Evolutionary conservation across 92 coral and sea anemone species (phyloP).

Genomic region (Porites rus): DNA sequence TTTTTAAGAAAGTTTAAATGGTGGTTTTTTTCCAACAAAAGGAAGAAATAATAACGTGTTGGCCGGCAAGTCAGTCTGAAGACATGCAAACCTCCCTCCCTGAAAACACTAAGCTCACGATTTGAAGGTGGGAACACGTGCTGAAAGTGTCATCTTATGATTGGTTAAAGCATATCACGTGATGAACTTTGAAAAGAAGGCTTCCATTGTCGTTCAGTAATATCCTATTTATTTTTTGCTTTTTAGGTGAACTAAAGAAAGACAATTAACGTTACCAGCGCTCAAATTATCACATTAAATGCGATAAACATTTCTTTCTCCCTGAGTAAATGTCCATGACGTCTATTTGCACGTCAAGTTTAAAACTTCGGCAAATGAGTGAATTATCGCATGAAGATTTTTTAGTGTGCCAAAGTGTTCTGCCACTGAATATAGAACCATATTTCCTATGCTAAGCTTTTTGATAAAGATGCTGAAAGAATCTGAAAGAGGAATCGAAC

Average conservation of each 20-base stretch:
- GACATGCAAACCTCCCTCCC: no score
- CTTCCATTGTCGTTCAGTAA: neutral
- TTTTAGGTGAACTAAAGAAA: neutral
- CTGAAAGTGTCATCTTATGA: no score
- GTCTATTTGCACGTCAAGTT: no score
- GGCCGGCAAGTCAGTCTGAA: no score
- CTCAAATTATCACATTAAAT: neutral
- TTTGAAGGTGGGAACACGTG: no score
- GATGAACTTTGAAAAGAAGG: no score
- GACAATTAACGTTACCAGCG: neutral
- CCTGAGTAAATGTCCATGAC: neutral
- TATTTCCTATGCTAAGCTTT: neutral
- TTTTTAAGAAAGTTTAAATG: no score
- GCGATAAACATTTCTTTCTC: slow-evolving; percentile 2
- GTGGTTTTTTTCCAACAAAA: no score
- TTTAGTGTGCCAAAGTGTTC: neutral
- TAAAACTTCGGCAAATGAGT: neutral
- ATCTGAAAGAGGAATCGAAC: no score
- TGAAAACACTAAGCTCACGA: no score
- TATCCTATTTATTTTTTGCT: neutral
- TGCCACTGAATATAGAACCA: neutral
- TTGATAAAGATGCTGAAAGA: neutral
- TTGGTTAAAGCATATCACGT: no score
- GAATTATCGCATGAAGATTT: neutral
- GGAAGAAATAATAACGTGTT: no score